Evolutionary conservation across 2,113 vertebrate species (phyloP).

Genomic region (Garra rufa): DNA sequence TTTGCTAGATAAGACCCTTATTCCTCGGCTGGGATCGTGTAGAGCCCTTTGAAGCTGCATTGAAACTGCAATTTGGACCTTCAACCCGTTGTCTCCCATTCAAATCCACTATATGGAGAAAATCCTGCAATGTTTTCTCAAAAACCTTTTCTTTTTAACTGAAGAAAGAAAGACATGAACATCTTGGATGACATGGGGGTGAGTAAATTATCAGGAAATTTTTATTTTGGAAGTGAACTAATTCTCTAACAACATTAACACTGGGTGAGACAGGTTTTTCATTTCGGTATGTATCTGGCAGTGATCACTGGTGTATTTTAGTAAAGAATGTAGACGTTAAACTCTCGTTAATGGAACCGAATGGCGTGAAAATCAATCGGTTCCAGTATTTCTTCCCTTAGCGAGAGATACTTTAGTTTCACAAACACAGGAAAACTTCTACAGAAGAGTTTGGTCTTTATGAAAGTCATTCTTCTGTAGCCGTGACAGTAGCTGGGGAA

Average conservation of each 20-base stretch:
- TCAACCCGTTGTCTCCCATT: too few species aligned
- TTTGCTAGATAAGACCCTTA: too few species aligned
- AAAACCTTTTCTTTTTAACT: too few species aligned
- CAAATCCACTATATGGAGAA: too few species aligned
- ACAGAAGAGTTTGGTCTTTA: constrained; percentile 26
- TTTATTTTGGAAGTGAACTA: too few species aligned
- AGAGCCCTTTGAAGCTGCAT: too few species aligned
- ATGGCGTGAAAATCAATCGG: neutral
- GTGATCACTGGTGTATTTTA: neutral
- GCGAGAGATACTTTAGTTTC: neutral
- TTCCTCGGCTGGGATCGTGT: too few species aligned
- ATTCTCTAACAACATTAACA: neutral
- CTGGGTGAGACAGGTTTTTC: neutral
- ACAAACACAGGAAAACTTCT: constrained; percentile 11
- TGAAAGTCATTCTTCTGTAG: constrained; percentile 58
- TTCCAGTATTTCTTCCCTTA: neutral
- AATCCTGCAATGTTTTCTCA: too few species aligned
- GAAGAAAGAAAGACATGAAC: too few species aligned
- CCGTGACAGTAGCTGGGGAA: constrained; percentile 66
- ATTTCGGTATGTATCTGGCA: neutral
- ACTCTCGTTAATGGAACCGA: neutral
- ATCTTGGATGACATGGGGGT: too few species aligned
- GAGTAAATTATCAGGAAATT: too few species aligned
- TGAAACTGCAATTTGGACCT: too few species aligned
- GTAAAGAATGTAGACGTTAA: neutral